These are phyloP conservation scores for Fistularia commersonii DNA, from an alignment of 2,797 vertebrate genomes.

Conservation along the genomic window DNA sequence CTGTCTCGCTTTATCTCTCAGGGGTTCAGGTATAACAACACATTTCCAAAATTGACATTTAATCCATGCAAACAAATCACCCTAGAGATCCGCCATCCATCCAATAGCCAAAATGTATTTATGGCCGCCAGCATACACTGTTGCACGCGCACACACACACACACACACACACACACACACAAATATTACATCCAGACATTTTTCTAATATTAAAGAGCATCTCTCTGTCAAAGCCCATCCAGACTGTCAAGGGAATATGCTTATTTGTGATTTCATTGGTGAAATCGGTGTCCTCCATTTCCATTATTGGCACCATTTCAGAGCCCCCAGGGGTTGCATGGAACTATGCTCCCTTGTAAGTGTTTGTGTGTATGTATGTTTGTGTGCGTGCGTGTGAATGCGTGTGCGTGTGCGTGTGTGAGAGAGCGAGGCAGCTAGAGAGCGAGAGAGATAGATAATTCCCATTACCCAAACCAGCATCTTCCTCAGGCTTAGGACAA, in stretches of 20 bases:
- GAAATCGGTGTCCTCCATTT: conserved; percentile 65
- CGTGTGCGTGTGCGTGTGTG: too few relatives aligned
- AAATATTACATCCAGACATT: conserved; percentile 28
- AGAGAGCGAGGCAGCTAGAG: too few relatives aligned
- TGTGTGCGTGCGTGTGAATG: neutral
- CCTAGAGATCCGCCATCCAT: conserved; percentile 59
- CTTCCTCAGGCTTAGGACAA: too few relatives aligned
- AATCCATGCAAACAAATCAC: conserved; percentile 79
- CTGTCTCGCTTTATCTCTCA: conserved; percentile 24
- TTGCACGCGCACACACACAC: conserved; percentile 12
- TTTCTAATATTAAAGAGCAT: conserved; percentile 44
- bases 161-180: conserved; percentile 28
- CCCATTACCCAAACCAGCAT: too few relatives aligned
- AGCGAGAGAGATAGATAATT: too few relatives aligned
- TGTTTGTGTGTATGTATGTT: conserved; percentile 13
- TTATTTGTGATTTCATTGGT: conserved; percentile 69
- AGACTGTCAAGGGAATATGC: conserved; percentile 64
- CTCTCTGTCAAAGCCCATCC: conserved; percentile 45
- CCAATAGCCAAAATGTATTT: conserved; percentile 51
- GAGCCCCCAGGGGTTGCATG: conserved; percentile 25
- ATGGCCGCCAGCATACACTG: conserved; percentile 16
- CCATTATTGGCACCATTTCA: conserved; percentile 57
- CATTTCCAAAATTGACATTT: conserved; percentile 79
- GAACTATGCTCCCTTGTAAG: conserved; percentile 9
- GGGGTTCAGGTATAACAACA: conserved; percentile 67